These are phyloP conservation scores for Julus scanicus DNA, from an alignment of 2,888 invertebrate genomes.

Conservation along the genomic window DNA sequence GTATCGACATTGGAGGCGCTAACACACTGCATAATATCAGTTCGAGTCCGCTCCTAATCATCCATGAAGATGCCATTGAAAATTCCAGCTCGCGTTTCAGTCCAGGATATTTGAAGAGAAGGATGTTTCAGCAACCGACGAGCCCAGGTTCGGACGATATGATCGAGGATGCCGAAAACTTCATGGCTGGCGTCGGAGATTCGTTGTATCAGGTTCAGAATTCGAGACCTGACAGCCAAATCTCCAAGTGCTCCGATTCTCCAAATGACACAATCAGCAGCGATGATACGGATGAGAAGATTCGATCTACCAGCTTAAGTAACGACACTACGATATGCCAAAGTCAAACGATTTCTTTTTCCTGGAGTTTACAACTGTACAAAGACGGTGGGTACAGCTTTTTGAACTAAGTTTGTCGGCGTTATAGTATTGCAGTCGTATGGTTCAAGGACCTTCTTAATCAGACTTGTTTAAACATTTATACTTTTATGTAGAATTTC, in stretches of 20 bases:
- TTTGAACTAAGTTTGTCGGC: too few species aligned
- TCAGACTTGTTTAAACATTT: not conserved
- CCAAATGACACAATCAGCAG: not conserved
- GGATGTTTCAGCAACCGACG: not conserved
- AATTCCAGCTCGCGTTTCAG: too few species aligned
- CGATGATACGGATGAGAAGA: not conserved
- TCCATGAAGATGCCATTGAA: not conserved
- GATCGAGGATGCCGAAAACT: constrained; percentile 52
- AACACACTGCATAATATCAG: not conserved
- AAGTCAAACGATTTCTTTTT: not conserved
- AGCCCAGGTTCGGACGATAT: constrained; percentile 49
- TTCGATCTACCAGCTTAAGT: not conserved
- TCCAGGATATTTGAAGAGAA: not conserved
- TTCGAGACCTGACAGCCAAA: not conserved
- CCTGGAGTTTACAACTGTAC: not conserved
- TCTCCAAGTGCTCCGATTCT: not conserved
- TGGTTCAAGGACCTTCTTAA: not conserved
- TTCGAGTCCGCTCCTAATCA: not conserved
- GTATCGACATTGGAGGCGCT: not conserved
- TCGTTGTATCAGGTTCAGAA: not conserved
- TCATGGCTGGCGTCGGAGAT: not conserved
- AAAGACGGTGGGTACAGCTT: constrained; percentile 16
- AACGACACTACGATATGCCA: not conserved
- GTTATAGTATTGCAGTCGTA: too few species aligned
- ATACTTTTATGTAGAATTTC: constrained; percentile 63